Conservation (phyloP, 2,888 invertebrate genomes). For the Chrysomela aeneicollis region DNA sequence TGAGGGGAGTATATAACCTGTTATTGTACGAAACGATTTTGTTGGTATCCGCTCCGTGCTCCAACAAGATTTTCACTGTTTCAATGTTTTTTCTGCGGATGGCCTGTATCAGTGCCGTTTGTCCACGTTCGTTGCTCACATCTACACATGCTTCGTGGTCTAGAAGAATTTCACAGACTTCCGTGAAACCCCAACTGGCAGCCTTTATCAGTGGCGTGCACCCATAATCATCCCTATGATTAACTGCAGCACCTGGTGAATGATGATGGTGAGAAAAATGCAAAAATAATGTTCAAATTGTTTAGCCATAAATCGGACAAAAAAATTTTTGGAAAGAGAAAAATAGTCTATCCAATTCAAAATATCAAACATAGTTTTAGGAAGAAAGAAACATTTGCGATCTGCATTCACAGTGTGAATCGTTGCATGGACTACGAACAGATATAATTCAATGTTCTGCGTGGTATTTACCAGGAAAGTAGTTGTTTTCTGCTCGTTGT, state of each 20-base stretch:
- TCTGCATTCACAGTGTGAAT: too few species aligned
- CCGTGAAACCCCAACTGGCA: slow-evolving; percentile 24
- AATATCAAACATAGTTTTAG: too few species aligned
- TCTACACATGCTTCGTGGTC: slow-evolving; percentile 15
- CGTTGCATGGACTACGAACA: too few species aligned
- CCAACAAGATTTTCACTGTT: slow-evolving; percentile 4
- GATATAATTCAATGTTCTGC: too few species aligned
- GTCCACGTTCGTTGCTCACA: neutral
- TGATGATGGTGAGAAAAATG: too few species aligned
- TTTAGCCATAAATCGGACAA: too few species aligned
- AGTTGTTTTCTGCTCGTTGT: too few species aligned
- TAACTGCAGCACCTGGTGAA: slow-evolving; percentile 20
- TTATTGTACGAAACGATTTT: neutral
- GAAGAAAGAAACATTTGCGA: too few species aligned
- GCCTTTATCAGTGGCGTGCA: slow-evolving; percentile 23
- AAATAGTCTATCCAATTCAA: too few species aligned
- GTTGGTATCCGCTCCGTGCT: slow-evolving; percentile 16
- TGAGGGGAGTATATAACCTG: neutral
- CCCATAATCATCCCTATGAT: slow-evolving; percentile 19
- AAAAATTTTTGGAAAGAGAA: too few species aligned
- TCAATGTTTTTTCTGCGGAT: neutral
- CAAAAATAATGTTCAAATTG: too few species aligned
- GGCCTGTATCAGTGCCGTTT: slow-evolving; percentile 1
- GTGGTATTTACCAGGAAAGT: too few species aligned
- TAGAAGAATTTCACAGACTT: slow-evolving; percentile 22